These are phyloP conservation scores for Hylaeus anthracinus DNA, from an alignment of 1,140 invertebrate species.

Conservation along the genomic window DNA sequence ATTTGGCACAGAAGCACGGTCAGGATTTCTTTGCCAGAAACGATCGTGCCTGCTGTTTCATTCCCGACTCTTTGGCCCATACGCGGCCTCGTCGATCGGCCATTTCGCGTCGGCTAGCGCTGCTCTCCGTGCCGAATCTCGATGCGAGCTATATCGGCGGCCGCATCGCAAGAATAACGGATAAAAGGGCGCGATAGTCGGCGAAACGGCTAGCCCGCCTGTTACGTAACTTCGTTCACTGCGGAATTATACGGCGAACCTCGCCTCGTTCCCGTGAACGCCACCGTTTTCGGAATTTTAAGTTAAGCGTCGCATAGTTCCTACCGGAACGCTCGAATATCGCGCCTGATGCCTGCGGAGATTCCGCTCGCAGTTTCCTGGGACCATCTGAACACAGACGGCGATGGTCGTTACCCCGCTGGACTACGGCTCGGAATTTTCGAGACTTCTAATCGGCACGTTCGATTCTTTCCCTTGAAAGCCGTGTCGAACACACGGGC, in stretches of 20 bases:
- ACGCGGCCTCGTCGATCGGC: slow-evolving; percentile 33
- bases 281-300: slow-evolving; percentile 26
- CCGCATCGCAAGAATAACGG: slow-evolving; percentile 4
- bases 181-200: slow-evolving; percentile 37
- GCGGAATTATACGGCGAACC: slow-evolving; percentile 38
- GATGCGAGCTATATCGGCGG: not conserved
- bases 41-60: slow-evolving; percentile 17
- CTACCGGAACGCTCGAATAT: too few relatives aligned
- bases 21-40: slow-evolving; percentile 65
- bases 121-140: slow-evolving; percentile 5
- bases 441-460: too few relatives aligned
- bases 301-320: not conserved
- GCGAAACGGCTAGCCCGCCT: not conserved
- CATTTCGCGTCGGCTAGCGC: slow-evolving; percentile 27
- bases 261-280: not conserved
- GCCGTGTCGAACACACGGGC: too few relatives aligned
- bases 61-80: slow-evolving; percentile 22
- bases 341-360: too few relatives aligned
- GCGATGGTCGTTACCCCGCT: too few relatives aligned
- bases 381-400: too few relatives aligned
- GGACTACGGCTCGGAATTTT: too few relatives aligned
- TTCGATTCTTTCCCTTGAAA: too few relatives aligned
- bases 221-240: slow-evolving; percentile 17
- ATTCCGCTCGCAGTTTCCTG: not conserved
- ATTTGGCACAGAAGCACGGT: slow-evolving; percentile 68